Evolutionary conservation across 2,797 vertebrate genomes (phyloP).

Genomic region (Falco novaeseelandiae): DNA sequence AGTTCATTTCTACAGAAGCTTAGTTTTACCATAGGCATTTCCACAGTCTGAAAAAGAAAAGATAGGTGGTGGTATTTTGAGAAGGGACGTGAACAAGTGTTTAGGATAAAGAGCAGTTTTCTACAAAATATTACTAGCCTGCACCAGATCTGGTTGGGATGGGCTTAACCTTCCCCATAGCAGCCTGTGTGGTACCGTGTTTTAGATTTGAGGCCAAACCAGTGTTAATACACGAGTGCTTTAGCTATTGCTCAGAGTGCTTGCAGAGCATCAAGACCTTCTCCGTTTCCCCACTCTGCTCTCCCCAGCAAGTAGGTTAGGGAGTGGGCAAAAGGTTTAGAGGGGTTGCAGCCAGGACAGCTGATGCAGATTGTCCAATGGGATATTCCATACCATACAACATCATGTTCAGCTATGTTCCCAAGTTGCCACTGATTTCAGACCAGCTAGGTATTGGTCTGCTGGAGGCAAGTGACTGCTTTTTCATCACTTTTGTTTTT

Average conservation of each 20-base stretch:
- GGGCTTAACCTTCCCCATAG: neutral
- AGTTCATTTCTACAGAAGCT: neutral
- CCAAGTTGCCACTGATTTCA: neutral
- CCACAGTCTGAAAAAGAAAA: neutral
- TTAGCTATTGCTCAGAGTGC: neutral
- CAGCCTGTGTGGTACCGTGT: neutral
- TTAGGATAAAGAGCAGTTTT: neutral
- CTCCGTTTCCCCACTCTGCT: neutral
- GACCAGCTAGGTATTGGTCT: neutral
- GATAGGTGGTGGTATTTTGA: neutral
- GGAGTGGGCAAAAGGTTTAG: neutral
- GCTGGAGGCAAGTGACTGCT: neutral
- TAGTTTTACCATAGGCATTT: neutral
- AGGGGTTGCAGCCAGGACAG: neutral
- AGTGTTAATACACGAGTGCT: neutral
- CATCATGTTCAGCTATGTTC: neutral
- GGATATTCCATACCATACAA: neutral
- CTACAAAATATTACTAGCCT: neutral
- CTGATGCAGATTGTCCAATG: neutral
- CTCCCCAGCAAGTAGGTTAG: neutral
- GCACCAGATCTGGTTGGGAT: neutral
- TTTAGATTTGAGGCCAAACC: neutral
- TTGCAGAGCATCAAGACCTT: neutral
- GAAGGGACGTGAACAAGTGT: neutral
- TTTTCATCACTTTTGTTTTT: neutral